Evolutionary conservation across 1,140 invertebrate species (phyloP).

Genomic region (Achroia grisella): DNA sequence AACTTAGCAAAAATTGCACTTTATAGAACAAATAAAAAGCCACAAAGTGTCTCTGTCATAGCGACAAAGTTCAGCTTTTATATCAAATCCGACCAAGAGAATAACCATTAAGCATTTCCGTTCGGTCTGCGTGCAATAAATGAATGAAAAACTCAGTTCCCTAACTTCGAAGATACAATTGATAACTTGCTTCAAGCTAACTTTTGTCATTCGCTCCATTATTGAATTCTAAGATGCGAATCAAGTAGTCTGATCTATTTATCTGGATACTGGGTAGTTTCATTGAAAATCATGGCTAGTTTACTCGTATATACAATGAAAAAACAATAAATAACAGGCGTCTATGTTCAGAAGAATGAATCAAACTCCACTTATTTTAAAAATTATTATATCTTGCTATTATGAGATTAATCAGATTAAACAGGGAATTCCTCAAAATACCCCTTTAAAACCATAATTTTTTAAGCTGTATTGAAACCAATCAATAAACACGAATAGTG

Average conservation of each 20-base stretch:
- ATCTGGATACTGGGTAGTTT: too few relatives aligned
- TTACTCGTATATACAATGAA: too few relatives aligned
- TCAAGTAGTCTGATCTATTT: constrained; percentile 19
- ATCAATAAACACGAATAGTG: too few relatives aligned
- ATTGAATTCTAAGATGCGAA: constrained; percentile 43
- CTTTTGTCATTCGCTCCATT: constrained; percentile 54
- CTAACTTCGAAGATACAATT: constrained; percentile 53
- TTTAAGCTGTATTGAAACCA: too few relatives aligned
- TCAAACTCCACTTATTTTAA: too few relatives aligned
- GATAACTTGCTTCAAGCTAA: constrained; percentile 55
- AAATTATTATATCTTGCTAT: too few relatives aligned
- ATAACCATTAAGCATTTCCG: constrained; percentile 25
- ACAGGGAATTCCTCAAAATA: too few relatives aligned
- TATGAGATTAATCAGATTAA: too few relatives aligned
- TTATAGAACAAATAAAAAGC: constrained; percentile 28
- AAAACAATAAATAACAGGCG: too few relatives aligned
- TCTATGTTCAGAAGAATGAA: too few relatives aligned
- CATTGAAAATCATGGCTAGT: too few relatives aligned
- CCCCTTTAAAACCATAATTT: too few relatives aligned
- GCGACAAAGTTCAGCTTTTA: constrained; percentile 44
- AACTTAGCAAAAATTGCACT: constrained; percentile 34
- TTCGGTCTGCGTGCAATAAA: constrained; percentile 52
- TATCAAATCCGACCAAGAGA: constrained; percentile 26
- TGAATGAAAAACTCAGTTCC: constrained; percentile 56
- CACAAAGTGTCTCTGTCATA: constrained; percentile 26